phyloP scores from a whole-genome alignment of 2,113 vertebrate species.

The Mustelus asterias region DNA sequence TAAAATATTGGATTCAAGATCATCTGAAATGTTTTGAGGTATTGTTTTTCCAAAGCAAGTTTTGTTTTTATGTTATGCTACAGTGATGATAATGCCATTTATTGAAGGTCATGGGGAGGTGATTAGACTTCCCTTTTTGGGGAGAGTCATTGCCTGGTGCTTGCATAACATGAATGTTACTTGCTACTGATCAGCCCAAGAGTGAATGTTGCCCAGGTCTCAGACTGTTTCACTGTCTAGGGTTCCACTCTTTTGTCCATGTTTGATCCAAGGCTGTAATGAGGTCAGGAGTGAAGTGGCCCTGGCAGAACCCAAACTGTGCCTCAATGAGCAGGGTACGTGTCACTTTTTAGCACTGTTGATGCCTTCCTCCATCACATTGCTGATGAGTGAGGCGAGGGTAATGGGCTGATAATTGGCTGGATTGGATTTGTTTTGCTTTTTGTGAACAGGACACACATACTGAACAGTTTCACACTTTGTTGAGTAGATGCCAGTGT shows the following conservation, averaged over 20 bases:
- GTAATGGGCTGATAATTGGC: not conserved
- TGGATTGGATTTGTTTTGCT: not conserved
- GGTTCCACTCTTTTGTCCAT: too few relatives aligned
- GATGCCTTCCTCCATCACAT: not conserved
- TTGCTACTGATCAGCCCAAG: not conserved
- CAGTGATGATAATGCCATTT: not conserved
- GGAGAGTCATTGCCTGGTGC: not conserved
- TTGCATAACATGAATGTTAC: not conserved
- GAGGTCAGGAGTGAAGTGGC: too few relatives aligned
- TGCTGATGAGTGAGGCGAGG: not conserved
- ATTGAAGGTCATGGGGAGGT: not conserved
- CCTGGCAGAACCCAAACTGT: too few relatives aligned
- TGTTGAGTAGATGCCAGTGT: not conserved
- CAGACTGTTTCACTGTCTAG: too few relatives aligned
- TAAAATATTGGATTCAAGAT: not conserved
- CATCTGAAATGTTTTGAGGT: not conserved
- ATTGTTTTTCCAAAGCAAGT: not conserved
- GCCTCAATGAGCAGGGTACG: not conserved
- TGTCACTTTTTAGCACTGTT: not conserved
- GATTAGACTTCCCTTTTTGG: not conserved
- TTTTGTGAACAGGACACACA: not conserved
- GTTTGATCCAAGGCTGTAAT: too few relatives aligned
- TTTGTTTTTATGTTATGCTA: not conserved
- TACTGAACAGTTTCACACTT: not conserved
- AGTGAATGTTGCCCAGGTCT: not conserved